Conservation (phyloP, 1,140 invertebrate genomes). For the Oryctes rhinoceros region DNA sequence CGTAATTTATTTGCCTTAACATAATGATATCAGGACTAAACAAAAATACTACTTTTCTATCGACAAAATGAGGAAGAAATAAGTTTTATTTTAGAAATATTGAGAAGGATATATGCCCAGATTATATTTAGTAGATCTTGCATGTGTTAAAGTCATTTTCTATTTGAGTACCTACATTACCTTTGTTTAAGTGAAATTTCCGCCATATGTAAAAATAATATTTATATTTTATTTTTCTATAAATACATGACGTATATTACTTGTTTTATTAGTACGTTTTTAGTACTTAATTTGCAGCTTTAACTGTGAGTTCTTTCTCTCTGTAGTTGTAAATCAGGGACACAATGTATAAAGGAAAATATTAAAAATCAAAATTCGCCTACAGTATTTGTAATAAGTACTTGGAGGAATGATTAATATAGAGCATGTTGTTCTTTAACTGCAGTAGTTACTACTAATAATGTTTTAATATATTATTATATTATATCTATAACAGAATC, state of each 20-base stretch:
- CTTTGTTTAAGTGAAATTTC: conserved; percentile 32
- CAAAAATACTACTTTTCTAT: conserved; percentile 6
- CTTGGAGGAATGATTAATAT: conserved; percentile 29
- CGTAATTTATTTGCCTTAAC: conserved; percentile 38
- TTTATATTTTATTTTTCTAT: conserved; percentile 39
- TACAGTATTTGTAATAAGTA: conserved; percentile 40
- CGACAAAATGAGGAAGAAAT: neutral
- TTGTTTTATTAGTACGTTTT: conserved; percentile 39
- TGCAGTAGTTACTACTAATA: conserved; percentile 41
- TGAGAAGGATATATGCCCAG: neutral
- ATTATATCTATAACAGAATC: conserved; percentile 42
- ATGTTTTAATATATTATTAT: conserved; percentile 42
- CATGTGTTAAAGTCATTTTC: conserved; percentile 20
- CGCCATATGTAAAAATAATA: conserved; percentile 40
- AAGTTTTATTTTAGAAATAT: neutral
- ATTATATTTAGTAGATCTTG: conserved; percentile 11
- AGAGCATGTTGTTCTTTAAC: conserved; percentile 42
- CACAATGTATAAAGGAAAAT: conserved; percentile 39
- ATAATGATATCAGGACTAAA: conserved; percentile 24
- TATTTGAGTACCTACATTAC: conserved; percentile 33
- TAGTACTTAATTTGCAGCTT: conserved; percentile 39
- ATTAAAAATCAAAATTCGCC: conserved; percentile 39
- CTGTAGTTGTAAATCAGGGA: conserved; percentile 41
- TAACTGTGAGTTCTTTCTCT: conserved; percentile 31
- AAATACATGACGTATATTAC: conserved; percentile 25